Evolutionary conservation across 2,888 invertebrate species (phyloP).

Genomic region (Platynereis dumerilii): DNA sequence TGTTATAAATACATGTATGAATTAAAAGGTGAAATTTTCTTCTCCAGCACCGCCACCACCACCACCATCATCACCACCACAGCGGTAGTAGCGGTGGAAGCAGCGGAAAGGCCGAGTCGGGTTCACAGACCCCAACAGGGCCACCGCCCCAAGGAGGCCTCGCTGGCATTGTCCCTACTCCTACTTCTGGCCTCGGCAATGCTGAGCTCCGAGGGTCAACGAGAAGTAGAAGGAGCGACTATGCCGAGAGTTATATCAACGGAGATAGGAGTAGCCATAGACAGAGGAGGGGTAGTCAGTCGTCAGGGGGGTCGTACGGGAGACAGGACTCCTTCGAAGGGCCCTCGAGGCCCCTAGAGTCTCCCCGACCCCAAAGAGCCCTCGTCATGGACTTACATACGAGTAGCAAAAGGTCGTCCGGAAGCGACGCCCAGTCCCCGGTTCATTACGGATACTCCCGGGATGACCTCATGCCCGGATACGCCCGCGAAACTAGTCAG

Average conservation of each 20-base stretch:
- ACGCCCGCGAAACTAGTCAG: conserved; percentile 24
- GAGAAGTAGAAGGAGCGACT: background rate
- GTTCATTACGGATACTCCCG: conserved; percentile 28
- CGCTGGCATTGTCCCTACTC: conserved; percentile 17
- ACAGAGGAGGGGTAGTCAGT: conserved; percentile 53
- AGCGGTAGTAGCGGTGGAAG: conserved; percentile 36
- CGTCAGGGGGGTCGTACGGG: conserved; percentile 46
- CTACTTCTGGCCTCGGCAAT: too few species aligned
- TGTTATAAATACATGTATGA: too few species aligned
- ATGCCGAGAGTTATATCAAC: conserved; percentile 13
- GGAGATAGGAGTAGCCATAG: conserved; percentile 18
- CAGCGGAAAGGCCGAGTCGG: too few species aligned
- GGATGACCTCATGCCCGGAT: conserved; percentile 28
- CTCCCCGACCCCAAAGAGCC: conserved; percentile 19
- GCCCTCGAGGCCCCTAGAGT: conserved; percentile 30
- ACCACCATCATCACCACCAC: conserved; percentile 58
- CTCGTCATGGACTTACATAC: conserved; percentile 19
- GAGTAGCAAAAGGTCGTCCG: conserved; percentile 22
- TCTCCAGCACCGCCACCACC: conserved; percentile 38
- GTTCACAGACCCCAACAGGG: conserved; percentile 13
- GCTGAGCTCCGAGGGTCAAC: too few species aligned
- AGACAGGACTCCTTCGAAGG: conserved; percentile 52
- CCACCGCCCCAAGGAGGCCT: conserved; percentile 24
- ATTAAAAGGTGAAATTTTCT: too few species aligned
- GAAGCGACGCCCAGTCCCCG: conserved; percentile 1